Base-by-base conservation (phyloP, 2,888 invertebrate species). In the Seira sanloemensis region DNA sequence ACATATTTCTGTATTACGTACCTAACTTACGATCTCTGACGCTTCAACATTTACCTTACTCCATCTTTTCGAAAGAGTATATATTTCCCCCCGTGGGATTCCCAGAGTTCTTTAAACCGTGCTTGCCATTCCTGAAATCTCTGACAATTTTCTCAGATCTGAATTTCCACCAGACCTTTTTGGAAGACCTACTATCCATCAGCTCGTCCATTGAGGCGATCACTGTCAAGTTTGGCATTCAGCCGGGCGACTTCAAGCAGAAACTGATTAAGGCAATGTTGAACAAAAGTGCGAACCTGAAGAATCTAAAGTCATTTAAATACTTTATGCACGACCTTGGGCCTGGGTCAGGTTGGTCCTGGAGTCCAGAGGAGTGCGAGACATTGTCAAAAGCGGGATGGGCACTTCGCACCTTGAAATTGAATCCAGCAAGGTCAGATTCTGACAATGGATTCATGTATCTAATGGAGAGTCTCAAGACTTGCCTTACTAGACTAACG, bases 291-390 rank as follows among this genome's bases (percentile, higher is more conserved):
- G 23, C 16, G 4, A 76, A 86, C 7, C 37, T 87, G 19, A 78
- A 69, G 50, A 71, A 84, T 73, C 37, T 87, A 23, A 81, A 80
- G 46, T 76, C 82, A 12, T 68, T 87, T 21, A 86, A 87, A 46
- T 87, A 87, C 54, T 87, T 87, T 50, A 84, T 87, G 84, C 87
- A 87, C 67, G 86, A 87, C 37, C 77, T 78, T 18, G 87, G 87
- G 0, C 81, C 84, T 12, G 87, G 82, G 0, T 72, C 84, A 0
- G 84, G 80, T 5, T 87, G 87, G 87, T 78, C 86, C 7, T 87
- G 87, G 87, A 84, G 78, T 66, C 69, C 76, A 0, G 77, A 84
- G n/a, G 87, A 87, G 54, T 84, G 84, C 25, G 73, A 78, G 62
- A 78, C 77, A 5, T 50, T 87, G 21, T 78, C 84, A 18, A 73